Percentiles rank a stretch among this genome's conserved stretches.
phyloP scores from a whole-genome alignment of 2,797 vertebrate species.

The Australoheros facetus region DNA sequence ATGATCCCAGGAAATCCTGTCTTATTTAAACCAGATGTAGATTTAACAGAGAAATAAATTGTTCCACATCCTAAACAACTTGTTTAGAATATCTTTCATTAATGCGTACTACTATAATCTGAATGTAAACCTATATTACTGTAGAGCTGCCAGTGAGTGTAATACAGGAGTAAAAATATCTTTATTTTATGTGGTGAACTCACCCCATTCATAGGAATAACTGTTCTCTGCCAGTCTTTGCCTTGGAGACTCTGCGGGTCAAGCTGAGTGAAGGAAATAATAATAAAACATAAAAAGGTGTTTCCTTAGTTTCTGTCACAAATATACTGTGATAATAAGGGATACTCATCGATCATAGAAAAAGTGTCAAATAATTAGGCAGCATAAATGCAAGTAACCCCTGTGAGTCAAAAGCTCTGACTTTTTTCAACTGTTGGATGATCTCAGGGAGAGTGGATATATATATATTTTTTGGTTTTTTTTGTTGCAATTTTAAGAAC shows the following conservation, averaged over 20 bases:
- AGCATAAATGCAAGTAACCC: not conserved
- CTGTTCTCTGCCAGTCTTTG: conserved; percentile 96
- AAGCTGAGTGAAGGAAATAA: conserved; percentile 79
- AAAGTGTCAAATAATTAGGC: not conserved
- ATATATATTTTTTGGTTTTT: not conserved
- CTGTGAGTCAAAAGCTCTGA: not conserved
- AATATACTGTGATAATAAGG: not conserved
- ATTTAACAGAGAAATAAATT: not conserved
- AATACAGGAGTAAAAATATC: not conserved
- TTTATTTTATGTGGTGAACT: conserved; percentile 54
- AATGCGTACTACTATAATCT: not conserved
- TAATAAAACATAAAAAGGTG: not conserved
- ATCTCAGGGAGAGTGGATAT: not conserved
- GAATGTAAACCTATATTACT: not conserved
- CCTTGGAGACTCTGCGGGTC: conserved; percentile 91
- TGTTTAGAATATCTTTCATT: not conserved
- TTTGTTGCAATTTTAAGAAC: not conserved
- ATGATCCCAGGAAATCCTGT: conserved; percentile 28
- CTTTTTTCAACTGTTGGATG: not conserved
- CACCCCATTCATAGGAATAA: conserved; percentile 97
- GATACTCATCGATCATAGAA: not conserved
- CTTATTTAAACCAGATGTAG: conserved; percentile 27
- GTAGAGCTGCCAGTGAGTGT: not conserved
- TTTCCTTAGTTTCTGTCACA: no score
- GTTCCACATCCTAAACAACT: conserved; percentile 5